Evolutionary conservation across 2,888 invertebrate genomes (phyloP).

Genomic region (Esperia sulphurella): DNA sequence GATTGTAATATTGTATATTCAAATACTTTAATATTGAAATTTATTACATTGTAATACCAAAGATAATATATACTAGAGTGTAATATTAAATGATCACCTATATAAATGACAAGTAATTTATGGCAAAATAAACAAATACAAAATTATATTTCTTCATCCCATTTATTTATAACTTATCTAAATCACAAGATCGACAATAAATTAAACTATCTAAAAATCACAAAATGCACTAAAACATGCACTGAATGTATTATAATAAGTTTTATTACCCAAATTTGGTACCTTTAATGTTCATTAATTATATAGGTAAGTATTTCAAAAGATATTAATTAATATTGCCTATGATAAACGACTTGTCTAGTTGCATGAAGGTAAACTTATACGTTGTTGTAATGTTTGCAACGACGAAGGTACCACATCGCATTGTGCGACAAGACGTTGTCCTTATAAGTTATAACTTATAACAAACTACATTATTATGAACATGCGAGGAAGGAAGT

Average conservation of each 20-base stretch:
- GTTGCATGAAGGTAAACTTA: constrained; percentile 19
- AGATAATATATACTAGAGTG: no score
- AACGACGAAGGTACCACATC: constrained; percentile 13
- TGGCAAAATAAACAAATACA: no score
- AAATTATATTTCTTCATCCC: background rate
- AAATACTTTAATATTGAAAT: no score
- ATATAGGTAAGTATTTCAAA: constrained; percentile 39
- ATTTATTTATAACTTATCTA: constrained; percentile 67
- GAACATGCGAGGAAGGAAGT: constrained; percentile 61
- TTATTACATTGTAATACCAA: no score
- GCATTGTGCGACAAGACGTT: constrained; percentile 25
- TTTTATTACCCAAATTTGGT: constrained; percentile 70
- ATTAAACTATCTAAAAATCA: constrained; percentile 79
- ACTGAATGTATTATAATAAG: constrained; percentile 69
- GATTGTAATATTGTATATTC: no score
- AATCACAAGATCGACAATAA: constrained; percentile 78
- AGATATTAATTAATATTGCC: constrained; percentile 42
- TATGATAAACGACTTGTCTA: constrained; percentile 46
- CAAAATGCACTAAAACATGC: constrained; percentile 80
- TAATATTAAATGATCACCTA: no score
- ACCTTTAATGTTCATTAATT: constrained; percentile 53
- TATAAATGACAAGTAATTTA: no score
- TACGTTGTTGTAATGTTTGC: background rate
- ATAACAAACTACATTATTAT: constrained; percentile 15
- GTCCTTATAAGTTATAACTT: constrained; percentile 4